Evolutionary conservation across 1,140 invertebrate species (phyloP).

Genomic region (Muscidifurax raptorellus): DNA sequence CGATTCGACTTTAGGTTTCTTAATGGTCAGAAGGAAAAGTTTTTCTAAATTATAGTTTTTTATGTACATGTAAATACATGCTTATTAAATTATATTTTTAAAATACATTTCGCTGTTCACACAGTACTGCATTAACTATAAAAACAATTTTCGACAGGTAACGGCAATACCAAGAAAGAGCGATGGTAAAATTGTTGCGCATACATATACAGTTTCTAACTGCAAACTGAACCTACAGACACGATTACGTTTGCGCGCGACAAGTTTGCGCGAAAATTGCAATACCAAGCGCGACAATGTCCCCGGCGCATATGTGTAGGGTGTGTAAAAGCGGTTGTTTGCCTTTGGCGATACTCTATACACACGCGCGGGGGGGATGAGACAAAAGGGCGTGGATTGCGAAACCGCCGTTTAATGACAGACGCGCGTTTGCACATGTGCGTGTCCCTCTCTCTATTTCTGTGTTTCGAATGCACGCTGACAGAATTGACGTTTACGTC

Average conservation of each 20-base stretch:
- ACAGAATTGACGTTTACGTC: conserved; percentile 17
- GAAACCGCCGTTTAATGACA: neutral
- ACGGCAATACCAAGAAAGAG: neutral
- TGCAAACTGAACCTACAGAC: neutral
- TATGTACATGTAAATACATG: too few species aligned
- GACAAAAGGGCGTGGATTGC: neutral
- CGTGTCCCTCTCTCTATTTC: neutral
- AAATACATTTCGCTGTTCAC: too few species aligned
- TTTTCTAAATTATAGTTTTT: too few species aligned
- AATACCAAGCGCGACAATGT: neutral
- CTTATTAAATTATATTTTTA: too few species aligned
- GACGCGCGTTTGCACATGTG: neutral
- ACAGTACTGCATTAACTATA: neutral
- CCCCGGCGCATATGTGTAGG: neutral
- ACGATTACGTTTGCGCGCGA: neutral
- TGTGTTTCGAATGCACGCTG: neutral
- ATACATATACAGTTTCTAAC: neutral
- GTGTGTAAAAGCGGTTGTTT: neutral
- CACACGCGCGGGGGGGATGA: neutral
- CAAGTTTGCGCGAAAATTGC: conserved; percentile 3
- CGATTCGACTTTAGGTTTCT: too few species aligned
- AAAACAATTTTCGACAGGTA: too few species aligned
- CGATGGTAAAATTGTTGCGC: neutral
- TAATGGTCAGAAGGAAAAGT: too few species aligned
- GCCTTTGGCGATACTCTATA: neutral